phyloP scores from a whole-genome alignment of 2,888 invertebrate species.

The Arctia plantaginis region DNA sequence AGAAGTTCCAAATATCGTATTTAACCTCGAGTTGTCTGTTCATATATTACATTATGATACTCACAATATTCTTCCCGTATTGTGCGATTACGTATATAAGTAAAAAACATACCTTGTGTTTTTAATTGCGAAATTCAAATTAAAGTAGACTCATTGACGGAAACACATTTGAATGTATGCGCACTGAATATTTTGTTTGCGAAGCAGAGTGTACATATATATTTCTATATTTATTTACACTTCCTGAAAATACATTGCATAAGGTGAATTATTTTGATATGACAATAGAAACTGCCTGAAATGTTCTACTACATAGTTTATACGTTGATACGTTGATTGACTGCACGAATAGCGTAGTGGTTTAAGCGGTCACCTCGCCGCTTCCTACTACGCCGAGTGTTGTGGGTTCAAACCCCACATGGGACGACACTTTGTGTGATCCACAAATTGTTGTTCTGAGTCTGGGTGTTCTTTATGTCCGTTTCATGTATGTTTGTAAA shows the following conservation, averaged over 20 bases:
- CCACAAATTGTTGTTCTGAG: too few relatives aligned
- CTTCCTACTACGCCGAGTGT: too few relatives aligned
- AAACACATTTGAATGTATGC: not conserved
- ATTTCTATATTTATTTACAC: not conserved
- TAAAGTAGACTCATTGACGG: conserved; percentile 1
- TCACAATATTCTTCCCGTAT: not conserved
- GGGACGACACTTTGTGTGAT: too few relatives aligned
- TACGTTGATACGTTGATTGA: too few relatives aligned
- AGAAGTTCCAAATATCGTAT: not conserved
- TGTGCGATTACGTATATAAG: not conserved
- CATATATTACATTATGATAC: not conserved
- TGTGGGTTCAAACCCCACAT: too few relatives aligned
- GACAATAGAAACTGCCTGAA: not conserved
- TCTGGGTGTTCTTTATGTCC: too few relatives aligned
- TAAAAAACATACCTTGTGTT: not conserved
- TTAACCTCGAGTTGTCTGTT: not conserved
- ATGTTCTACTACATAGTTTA: too few relatives aligned
- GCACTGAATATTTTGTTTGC: not conserved
- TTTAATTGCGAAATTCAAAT: not conserved
- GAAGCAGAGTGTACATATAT: not conserved
- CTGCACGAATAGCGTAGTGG: too few relatives aligned
- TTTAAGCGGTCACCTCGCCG: too few relatives aligned
- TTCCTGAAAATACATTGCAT: not conserved
- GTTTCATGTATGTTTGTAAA: too few relatives aligned
- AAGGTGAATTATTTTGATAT: not conserved